Evolutionary conservation across 1,140 invertebrate species (phyloP).

Genomic region (Heliconius nattereri): DNA sequence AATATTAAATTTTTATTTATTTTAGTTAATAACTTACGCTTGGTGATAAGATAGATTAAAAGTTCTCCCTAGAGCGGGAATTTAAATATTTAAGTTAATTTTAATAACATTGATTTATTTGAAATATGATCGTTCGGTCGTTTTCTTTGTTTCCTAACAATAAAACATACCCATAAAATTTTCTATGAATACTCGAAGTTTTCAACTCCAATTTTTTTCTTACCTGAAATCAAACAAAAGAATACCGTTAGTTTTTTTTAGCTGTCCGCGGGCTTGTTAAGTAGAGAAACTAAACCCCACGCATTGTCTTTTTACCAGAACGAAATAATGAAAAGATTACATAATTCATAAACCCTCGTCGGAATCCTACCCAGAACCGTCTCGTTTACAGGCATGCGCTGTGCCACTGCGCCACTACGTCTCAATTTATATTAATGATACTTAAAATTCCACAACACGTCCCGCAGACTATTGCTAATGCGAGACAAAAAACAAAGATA

Average conservation of each 20-base stretch:
- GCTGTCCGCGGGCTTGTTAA: too few relatives aligned
- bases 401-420: too few relatives aligned
- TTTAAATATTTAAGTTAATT: too few relatives aligned
- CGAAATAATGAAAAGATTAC: too few relatives aligned
- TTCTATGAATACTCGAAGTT: neutral
- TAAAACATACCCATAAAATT: neutral
- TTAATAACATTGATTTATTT: too few relatives aligned
- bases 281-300: too few relatives aligned
- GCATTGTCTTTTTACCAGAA: too few relatives aligned
- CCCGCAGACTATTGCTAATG: neutral
- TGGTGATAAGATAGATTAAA: too few relatives aligned
- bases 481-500: neutral
- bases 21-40: neutral
- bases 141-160: neutral
- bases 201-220: neutral
- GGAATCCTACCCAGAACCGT: too few relatives aligned
- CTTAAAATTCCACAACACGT: constrained; percentile 13
- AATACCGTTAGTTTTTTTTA: neutral
- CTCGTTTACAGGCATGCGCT: too few relatives aligned
- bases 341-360: too few relatives aligned
- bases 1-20: neutral
- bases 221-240: constrained; percentile 5
- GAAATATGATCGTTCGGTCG: neutral
- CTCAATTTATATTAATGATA: neutral
- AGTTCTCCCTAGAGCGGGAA: too few relatives aligned